Evolutionary conservation across 1,140 invertebrate genomes (phyloP).

Genomic region (Drosophila tani): DNA sequence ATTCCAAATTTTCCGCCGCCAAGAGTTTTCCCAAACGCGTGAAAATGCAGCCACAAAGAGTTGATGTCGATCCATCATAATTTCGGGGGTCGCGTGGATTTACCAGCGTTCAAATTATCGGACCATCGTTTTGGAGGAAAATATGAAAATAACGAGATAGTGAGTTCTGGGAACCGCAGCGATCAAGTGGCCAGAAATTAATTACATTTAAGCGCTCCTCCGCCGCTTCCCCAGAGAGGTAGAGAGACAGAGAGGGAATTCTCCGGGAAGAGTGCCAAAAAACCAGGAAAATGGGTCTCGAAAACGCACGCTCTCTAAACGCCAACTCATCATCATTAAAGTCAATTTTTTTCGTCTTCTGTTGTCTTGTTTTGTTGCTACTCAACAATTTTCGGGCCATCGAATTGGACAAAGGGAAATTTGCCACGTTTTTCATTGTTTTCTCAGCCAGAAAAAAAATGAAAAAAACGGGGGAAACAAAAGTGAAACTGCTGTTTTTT

Average conservation of each 20-base stretch:
- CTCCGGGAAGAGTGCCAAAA: conserved; percentile 15
- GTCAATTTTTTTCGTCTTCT: conserved; percentile 67
- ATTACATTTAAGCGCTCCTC: conserved; percentile 63
- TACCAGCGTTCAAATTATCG: conserved; percentile 79
- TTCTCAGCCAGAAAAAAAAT: conserved; percentile 41
- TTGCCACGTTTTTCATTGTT: conserved; percentile 84
- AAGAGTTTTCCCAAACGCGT: conserved; percentile 45
- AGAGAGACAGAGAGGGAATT: conserved; percentile 36
- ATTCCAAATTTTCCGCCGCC: conserved; percentile 50
- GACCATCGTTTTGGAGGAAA: conserved; percentile 40
- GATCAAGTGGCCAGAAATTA: conserved; percentile 61
- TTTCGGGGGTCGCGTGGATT: conserved; percentile 76
- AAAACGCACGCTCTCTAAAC: conserved; percentile 69
- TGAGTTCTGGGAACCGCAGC: conserved; percentile 47
- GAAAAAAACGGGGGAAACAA: conserved; percentile 34
- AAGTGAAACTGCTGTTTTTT: conserved; percentile 71
- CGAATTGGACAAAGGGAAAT: conserved; percentile 80
- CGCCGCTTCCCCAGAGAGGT: conserved; percentile 44
- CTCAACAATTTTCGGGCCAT: conserved; percentile 69
- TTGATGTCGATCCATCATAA: conserved; percentile 74
- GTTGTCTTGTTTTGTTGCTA: conserved; percentile 61
- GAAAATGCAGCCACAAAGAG: conserved; percentile 65
- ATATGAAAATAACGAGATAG: conserved; percentile 64
- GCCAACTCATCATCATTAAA: conserved; percentile 84
- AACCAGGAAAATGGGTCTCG: conserved; percentile 30